Evolutionary conservation across 2,113 vertebrate genomes (phyloP).

Genomic region (Albula goreensis): DNA sequence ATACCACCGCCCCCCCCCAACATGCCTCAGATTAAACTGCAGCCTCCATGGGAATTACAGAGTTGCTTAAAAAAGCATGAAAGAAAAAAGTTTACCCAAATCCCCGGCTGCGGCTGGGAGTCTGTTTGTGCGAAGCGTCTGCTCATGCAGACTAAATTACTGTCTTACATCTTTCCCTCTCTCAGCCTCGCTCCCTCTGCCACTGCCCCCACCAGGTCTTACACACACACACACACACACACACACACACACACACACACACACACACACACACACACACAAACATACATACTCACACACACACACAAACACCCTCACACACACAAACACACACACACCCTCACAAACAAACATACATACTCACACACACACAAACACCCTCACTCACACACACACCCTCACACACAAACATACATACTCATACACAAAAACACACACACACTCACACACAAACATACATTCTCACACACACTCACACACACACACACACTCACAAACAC

Average conservation of each 20-base stretch:
- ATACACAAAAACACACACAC: too few species aligned
- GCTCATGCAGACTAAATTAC: background rate
- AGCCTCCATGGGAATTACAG: constrained; percentile 19
- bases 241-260: too few species aligned
- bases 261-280: too few species aligned
- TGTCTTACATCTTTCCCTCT: background rate
- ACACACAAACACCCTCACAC: too few species aligned
- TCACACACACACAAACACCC: too few species aligned
- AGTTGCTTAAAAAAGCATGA: constrained; percentile 21
- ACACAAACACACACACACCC: too few species aligned
- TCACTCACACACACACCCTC: too few species aligned
- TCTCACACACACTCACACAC: background rate
- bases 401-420: too few species aligned
- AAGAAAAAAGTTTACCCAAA: background rate
- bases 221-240: background rate
- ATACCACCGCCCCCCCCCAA: background rate
- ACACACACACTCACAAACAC: background rate
- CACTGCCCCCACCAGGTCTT: background rate
- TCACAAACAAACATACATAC: too few species aligned
- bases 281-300: too few species aligned
- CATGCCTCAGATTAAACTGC: constrained; percentile 2
- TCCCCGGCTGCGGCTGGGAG: background rate
- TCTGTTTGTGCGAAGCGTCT: constrained; percentile 12
- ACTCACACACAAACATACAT: too few species aligned
- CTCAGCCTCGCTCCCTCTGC: background rate